These are phyloP conservation scores for Zaprionus ornatus DNA, from an alignment of 1,140 invertebrate species.

Conservation along the genomic window DNA sequence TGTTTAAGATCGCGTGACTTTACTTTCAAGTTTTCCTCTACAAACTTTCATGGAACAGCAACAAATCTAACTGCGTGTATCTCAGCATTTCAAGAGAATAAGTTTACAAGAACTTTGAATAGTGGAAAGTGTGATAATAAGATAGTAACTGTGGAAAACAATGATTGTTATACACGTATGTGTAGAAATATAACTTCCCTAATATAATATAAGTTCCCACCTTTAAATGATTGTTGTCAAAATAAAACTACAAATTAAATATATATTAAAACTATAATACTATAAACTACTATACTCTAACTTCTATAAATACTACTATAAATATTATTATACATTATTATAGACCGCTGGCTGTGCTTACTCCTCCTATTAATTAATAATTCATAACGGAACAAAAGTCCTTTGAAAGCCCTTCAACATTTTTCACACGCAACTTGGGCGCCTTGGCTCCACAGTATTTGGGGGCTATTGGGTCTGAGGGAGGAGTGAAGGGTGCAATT, in stretches of 20 bases:
- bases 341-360: background rate
- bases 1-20: too few species aligned
- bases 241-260: background rate
- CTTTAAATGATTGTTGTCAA: too few species aligned
- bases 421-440: background rate
- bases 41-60: background rate
- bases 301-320: background rate
- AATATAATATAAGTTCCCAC: too few species aligned
- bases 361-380: background rate
- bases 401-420: background rate
- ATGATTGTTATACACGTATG: too few species aligned
- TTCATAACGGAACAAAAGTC: background rate
- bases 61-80: background rate
- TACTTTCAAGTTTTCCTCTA: background rate
- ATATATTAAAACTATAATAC: too few species aligned
- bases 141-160: too few species aligned
- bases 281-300: background rate
- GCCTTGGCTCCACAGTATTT: slow-evolving; percentile 26
- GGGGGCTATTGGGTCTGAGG: background rate
- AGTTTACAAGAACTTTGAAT: too few species aligned
- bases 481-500: background rate
- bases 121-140: too few species aligned
- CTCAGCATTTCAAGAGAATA: background rate
- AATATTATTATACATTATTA: background rate
- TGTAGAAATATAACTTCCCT: too few species aligned